Percentiles rank a stretch among this genome's conserved stretches.
Conservation (phyloP, 2,113 vertebrate genomes). For the Fukomys damarensis region DNA sequence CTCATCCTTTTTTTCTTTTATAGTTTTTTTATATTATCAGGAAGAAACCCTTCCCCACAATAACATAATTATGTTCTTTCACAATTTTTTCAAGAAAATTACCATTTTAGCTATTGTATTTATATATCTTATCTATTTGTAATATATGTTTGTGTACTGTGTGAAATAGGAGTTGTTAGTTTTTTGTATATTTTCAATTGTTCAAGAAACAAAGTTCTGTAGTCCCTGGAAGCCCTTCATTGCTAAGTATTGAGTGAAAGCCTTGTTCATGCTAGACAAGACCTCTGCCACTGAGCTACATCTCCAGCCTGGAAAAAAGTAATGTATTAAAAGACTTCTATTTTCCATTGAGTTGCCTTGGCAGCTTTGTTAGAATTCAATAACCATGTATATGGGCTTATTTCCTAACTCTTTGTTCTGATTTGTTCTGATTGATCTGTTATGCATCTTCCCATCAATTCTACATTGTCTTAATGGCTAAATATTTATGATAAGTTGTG, state of each 20-base stretch:
- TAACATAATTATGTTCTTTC: background rate
- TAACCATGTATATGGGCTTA: background rate
- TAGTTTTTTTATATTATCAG: background rate
- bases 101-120: background rate
- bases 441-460: background rate
- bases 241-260: background rate
- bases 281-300: background rate
- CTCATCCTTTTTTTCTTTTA: background rate
- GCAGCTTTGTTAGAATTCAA: conserved; percentile 17
- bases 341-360: background rate
- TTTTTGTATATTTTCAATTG: background rate
- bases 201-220: background rate
- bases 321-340: background rate
- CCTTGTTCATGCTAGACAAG: background rate
- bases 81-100: background rate
- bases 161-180: background rate
- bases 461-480: background rate
- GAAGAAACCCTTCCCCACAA: background rate
- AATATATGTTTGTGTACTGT: background rate
- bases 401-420: background rate
- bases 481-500: background rate
- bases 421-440: conserved; percentile 27
- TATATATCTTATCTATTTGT: background rate
- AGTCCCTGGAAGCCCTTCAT: background rate
- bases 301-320: background rate